Evolutionary conservation across 2,888 invertebrate genomes (phyloP).

Genomic region (Poecilobothrus nobilitatus): DNA sequence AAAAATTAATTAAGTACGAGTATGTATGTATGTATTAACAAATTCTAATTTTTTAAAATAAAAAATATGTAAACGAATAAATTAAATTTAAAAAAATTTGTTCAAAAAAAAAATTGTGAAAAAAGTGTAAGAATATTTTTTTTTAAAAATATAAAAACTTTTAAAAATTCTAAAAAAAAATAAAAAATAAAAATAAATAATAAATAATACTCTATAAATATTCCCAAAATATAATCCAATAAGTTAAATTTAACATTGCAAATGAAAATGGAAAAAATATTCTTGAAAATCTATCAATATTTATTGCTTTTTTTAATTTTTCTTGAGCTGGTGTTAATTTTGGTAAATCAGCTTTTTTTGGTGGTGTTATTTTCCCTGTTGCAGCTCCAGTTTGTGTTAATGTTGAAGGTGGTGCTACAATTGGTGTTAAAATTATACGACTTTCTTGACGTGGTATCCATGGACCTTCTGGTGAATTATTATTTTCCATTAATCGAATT

Average conservation of each 20-base stretch:
- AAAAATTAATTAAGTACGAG: no score
- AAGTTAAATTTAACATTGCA: slow-evolving; percentile 57
- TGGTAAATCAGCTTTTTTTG: slow-evolving; percentile 38
- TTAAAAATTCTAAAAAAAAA: background rate
- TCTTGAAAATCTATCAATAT: slow-evolving; percentile 62
- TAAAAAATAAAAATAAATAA: background rate
- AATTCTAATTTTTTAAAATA: no score
- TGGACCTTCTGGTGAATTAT: slow-evolving; percentile 33
- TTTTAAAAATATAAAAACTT: no score
- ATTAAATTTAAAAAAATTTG: no score
- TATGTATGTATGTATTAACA: no score
- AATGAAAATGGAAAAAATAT: slow-evolving; percentile 64
- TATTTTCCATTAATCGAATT: slow-evolving; percentile 26
- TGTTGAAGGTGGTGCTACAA: slow-evolving; percentile 37
- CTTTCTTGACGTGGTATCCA: slow-evolving; percentile 44
- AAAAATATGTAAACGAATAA: no score
- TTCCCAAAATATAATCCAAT: slow-evolving; percentile 66
- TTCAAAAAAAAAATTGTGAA: no score
- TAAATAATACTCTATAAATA: slow-evolving; percentile 48
- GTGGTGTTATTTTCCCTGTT: slow-evolving; percentile 36
- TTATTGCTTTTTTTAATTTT: slow-evolving; percentile 56
- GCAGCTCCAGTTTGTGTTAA: slow-evolving; percentile 32
- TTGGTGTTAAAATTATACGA: slow-evolving; percentile 38
- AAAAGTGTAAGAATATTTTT: no score
- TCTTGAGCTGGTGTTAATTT: slow-evolving; percentile 51